Base-by-base conservation (phyloP, 2,113 vertebrate genomes). In the Colistium nudipinnis region DNA sequence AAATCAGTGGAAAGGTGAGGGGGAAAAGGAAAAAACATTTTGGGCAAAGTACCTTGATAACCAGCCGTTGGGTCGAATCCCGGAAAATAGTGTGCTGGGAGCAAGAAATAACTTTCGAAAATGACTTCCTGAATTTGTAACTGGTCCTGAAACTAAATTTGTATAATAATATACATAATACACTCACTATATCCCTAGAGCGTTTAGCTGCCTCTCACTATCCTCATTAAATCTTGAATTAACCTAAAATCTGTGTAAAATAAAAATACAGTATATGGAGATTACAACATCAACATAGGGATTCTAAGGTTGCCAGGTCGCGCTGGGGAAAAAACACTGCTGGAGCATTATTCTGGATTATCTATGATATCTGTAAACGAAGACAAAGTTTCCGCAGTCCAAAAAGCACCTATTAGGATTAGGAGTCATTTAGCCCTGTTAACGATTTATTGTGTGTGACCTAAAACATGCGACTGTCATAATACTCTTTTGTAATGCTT, bases 1-100 rank as follows among this genome's bases (percentile, higher is more conserved):
- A 45, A 22, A 64, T 22, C 17, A 74, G 56, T 45, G 27, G 24
- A 70, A 63, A 47, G 16, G n/a, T 33, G 28, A 70, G 10, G 16
- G 0, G 28, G 60, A 38, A 20, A 51, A n/a, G 28, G 24, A 79
- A 33, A 63, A 24, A 47, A 62, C 31, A 19, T 11, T 13, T 31
- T n/a, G n/a, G n/a, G n/a, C n/a, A n/a, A n/a, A n/a, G n/a, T n/a
- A n/a, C 13, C 4, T 12, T 19, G 20, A 45, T 13, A 65, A 12
- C 28, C 49, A 31, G 35, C 27, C 54, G 5, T 55, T 27, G 7
- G 28, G 60, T 69, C 0, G 0, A 10, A 27, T 47, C 47, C 8
- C 3, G 27, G 17, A 24, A 36, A 52, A 0, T 30, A 9, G 13
- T 41, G 22, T 12, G 31, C 1, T 7, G 2, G 0, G n/a, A 20